Percentiles rank a stretch among this genome's conserved stretches.
These are phyloP conservation scores for Suillia variegata DNA, from an alignment of 2,888 invertebrate genomes.

Conservation along the genomic window DNA sequence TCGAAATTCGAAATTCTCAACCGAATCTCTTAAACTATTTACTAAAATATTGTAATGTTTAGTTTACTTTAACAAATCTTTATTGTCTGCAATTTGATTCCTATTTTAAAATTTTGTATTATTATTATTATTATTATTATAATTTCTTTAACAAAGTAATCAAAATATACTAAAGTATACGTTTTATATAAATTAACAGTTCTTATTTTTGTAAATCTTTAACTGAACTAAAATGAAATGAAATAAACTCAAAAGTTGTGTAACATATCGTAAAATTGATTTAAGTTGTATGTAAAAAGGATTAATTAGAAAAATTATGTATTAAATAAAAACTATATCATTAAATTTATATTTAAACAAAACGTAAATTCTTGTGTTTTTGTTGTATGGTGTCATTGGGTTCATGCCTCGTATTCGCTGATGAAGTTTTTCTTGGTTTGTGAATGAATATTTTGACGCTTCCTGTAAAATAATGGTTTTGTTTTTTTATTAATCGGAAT, in stretches of 20 bases:
- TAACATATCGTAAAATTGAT: conserved; percentile 18
- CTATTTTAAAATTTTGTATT: too few species aligned
- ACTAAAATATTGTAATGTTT: background rate
- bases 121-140: too few species aligned
- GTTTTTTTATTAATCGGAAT: too few species aligned
- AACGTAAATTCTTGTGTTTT: background rate
- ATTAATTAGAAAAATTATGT: too few species aligned
- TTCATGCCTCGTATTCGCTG: too few species aligned
- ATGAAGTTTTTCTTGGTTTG: too few species aligned
- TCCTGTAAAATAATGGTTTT: too few species aligned
- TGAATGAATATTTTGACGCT: too few species aligned
- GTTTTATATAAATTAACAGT: conserved; percentile 4
- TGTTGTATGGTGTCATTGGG: too few species aligned
- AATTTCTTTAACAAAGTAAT: conserved; percentile 11
- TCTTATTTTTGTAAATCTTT: background rate
- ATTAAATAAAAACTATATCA: too few species aligned
- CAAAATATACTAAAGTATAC: conserved; percentile 20
- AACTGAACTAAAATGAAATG: background rate
- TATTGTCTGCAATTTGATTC: conserved; percentile 1
- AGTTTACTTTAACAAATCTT: background rate
- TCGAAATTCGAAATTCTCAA: background rate
- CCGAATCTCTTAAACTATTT: background rate
- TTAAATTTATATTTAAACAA: too few species aligned
- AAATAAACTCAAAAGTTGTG: background rate
- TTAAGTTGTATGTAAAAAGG: background rate